Base-by-base conservation (phyloP, 2,888 invertebrate species). In the Epinotia demarniana region DNA sequence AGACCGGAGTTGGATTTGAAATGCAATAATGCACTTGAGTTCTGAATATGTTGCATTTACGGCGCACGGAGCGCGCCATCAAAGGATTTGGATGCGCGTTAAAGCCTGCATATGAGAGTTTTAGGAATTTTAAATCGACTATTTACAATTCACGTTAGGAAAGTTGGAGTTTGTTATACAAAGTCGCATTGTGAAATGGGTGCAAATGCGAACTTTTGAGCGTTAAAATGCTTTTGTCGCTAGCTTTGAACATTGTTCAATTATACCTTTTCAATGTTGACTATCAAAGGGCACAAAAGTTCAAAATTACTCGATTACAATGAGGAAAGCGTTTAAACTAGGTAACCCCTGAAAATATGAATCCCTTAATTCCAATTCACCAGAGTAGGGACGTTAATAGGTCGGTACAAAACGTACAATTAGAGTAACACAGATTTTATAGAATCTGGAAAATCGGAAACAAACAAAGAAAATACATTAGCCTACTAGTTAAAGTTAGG, bases 11-110 rank as follows among this genome's bases (percentile, higher is more conserved):
- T 72, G 68, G 53, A 55, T 67, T 49, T 61, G 49, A 73, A 68
- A 57, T 73, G 61, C 61, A 69, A 73, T 73, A 73, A 68, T 43
- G 68, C 39, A 61, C 43, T 60, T 12, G 19, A 62, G 55, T 72
- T 64, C 46, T 27, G 68, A 73, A 46, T 55, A 62, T 73, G 73
- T 73, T 73, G 73, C 68, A 73, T 69, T 73, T 72, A 46, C 58
- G 43, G 18, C 58, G 19, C 39, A 70, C 53, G 33, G 67, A 49
- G 67, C 18, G 19, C 12, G 53, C 69, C 39, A 67, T 75, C 75
- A 75, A 72, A 75, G 72, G 75, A 72, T 71, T 66, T 67, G 27
- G 72, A 62, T 62, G 64, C 75, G 49, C 64, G 71, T 72, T 67
- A 72, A 75, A 33, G 43, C n/a, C 27, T 61, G 60, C 70, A 71